Evolutionary conservation across 2,113 vertebrate genomes (phyloP).

Genomic region (Dipodomys stephensi): DNA sequence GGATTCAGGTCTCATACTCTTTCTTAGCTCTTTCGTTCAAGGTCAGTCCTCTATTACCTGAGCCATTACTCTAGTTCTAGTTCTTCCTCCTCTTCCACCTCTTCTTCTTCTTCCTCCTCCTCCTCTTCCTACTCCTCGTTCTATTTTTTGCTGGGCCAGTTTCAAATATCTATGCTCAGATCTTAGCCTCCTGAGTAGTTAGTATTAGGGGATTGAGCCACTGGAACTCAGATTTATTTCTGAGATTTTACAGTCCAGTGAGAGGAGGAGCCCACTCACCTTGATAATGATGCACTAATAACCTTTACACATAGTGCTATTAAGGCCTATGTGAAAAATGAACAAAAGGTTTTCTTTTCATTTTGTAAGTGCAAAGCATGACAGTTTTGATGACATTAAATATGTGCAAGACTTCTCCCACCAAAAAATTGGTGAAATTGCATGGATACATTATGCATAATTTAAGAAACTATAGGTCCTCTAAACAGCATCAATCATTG

Average conservation of each 20-base stretch:
- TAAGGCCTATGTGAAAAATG: background rate
- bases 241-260: background rate
- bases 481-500: constrained; percentile 47
- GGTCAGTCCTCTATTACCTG: too few relatives aligned
- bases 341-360: background rate
- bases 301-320: background rate
- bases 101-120: too few relatives aligned
- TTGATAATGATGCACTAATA: background rate
- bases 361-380: background rate
- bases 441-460: constrained; percentile 32
- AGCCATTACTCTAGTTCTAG: too few relatives aligned
- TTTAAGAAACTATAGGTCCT: constrained; percentile 4
- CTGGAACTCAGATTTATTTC: too few relatives aligned
- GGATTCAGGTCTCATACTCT: too few relatives aligned
- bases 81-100: too few relatives aligned
- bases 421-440: constrained; percentile 3
- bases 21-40: too few relatives aligned
- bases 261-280: background rate
- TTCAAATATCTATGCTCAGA: background rate
- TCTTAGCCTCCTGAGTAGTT: too few relatives aligned
- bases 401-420: constrained; percentile 36
- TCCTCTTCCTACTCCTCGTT: too few relatives aligned
- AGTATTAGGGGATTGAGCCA: too few relatives aligned
- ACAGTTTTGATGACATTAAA: constrained; percentile 46
- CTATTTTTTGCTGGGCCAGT: background rate